Base-by-base conservation (phyloP, 2,888 invertebrate genomes). In the Sicus ferrugineus region DNA sequence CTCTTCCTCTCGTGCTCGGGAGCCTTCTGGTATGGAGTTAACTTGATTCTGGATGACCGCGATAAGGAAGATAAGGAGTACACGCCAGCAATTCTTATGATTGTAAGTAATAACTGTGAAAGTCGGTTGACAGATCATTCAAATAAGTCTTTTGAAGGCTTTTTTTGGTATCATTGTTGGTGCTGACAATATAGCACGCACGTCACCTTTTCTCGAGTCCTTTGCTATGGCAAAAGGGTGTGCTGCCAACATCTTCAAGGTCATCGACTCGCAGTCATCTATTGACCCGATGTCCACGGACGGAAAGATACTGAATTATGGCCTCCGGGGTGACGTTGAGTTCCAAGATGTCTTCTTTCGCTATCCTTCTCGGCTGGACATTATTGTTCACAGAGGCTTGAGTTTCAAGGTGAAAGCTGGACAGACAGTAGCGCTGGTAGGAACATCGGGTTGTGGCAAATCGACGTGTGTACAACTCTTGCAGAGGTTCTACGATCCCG, bases 1-100 rank as follows among this genome's bases (percentile, higher is more conserved):
- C 89, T 93, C 16, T 94, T 92, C 79, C 86, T 89, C 16, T 90
- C 92, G n/a, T 93, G 93, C 80, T 89, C 92, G 0, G 85, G 93
- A 0, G 90, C 92, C 0, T 93, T 94, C 81, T 94, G 93, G 92
- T 94, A 93, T 81, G 94, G 94, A 0, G 90, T 92, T 0, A 88
- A 89, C 69, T 87, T 94, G 16, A 92, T 93, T 72, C 78, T 93
- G 46, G 88, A 90, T 0, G 90, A 90, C 81, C 87, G 90, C 19
- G 83, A 87, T 1, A 87, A 88, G 48, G 86, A 84, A 0, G 80
- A 84, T 4, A 90, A 91, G 5, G 87, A 89, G 30, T 93, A 93
- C 75, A 91, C 90, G 0, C 89, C 93, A 0, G 91, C 90, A 2
- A 91, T 90, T 5, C 84, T 93, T 28, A 89, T 93, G 85, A 92